Evolutionary conservation across 2,888 invertebrate species (phyloP), one percentile per base, ranked within the genome.

Genomic region (Alloscopus bannaensis): DNA sequence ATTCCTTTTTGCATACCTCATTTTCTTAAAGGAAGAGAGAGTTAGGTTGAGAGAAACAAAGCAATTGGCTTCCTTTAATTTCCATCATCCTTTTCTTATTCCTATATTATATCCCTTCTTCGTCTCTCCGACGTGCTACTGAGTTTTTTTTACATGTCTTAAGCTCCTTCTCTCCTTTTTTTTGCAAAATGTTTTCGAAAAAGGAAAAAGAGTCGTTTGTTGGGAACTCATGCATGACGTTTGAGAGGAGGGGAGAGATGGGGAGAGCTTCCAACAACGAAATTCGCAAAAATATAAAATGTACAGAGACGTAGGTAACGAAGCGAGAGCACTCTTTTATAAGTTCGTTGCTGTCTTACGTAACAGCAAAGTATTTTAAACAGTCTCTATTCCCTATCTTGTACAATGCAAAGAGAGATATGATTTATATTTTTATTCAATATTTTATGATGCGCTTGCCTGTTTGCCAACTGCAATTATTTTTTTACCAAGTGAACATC

Each of bases 141-240:
- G n/a, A n/a, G n/a, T n/a, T n/a, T n/a, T n/a, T n/a, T n/a, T n/a
- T n/a, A n/a, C n/a, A n/a, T n/a, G n/a, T n/a, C n/a, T n/a, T 36
- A 13, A n/a, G 45, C 45, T 45, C 45, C 45, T 18, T 18, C 18
- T 45, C 45, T 36, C 13, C 36, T 47, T 22, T n/a, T 52, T 52
- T 20, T 47, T 47, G 47, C 47, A 36, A 47, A 47, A 47, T 47
- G 6, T 4, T 45, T 16, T 45, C n/a, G 45, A 16, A 45, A 45
- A 36, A 13, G 13, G 36, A 13, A 36, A 36, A 45, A 45, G n/a
- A 45, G 18, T 45, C n/a, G 45, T 31, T 59, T 31, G 31, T n/a
- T 28, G 50, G 18, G 50, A 66, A 24, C 66, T 66, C 50, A 66
- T 36, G 66, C 66, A 50, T 66, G 66, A 66, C 50, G 66, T 65